These are phyloP conservation scores for Temnothorax longispinosus DNA, from an alignment of 1,140 invertebrate genomes.

Conservation along the genomic window DNA sequence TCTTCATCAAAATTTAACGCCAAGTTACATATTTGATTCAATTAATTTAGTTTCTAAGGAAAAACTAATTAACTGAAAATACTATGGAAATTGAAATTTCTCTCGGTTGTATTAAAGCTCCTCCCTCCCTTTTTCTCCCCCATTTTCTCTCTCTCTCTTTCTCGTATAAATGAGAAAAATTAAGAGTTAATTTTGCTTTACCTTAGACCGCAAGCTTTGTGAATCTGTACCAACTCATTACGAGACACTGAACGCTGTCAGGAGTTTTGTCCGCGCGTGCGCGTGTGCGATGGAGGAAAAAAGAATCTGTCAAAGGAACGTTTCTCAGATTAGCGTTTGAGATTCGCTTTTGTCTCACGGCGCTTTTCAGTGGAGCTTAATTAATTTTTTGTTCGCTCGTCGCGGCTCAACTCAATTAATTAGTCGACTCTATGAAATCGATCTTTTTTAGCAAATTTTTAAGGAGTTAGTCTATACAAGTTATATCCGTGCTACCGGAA, in stretches of 20 bases:
- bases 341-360: background rate
- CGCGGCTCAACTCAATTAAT: background rate
- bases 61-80: conserved; percentile 42
- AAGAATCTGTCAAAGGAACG: conserved; percentile 20
- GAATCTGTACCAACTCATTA: conserved; percentile 9
- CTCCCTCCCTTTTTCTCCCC: background rate
- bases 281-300: background rate
- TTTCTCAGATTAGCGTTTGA: conserved; percentile 27
- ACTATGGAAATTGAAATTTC: conserved; percentile 13
- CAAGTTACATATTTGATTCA: conserved; percentile 18
- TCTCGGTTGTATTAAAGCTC: background rate
- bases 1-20: background rate
- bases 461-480: background rate
- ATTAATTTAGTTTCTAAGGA: conserved; percentile 14
- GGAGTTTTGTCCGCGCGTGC: conserved; percentile 33
- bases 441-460: conserved; percentile 13
- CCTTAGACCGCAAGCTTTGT: conserved; percentile 30
- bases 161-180: conserved; percentile 36
- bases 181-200: conserved; percentile 49
- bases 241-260: background rate
- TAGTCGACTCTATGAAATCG: background rate
- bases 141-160: background rate
- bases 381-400: conserved; percentile 48
- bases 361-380: conserved; percentile 35
- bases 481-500: background rate